A percentile compares a stretch with the other conserved stretches of the same genome.
Evolutionary conservation across 2,113 vertebrate species (phyloP).

Genomic region (Mungos mungo): DNA sequence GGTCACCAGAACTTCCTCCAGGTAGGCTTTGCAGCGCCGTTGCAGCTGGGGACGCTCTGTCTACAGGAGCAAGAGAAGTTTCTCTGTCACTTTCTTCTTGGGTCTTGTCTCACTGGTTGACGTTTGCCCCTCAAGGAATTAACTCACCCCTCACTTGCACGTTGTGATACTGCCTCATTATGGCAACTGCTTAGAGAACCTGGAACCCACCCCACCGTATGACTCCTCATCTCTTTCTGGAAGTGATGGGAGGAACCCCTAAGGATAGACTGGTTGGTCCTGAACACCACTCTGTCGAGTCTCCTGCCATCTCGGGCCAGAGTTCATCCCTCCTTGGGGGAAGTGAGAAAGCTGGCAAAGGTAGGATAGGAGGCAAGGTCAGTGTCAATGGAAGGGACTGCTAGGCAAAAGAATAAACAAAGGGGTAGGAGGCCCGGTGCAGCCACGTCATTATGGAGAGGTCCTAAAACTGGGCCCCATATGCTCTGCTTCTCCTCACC

Average conservation of each 20-base stretch:
- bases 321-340: neutral
- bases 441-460: neutral
- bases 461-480: neutral
- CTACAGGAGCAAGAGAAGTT: neutral
- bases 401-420: neutral
- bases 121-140: neutral
- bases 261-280: neutral
- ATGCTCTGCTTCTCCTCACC: neutral
- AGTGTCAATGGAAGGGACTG: neutral
- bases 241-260: neutral
- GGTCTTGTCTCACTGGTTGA: neutral
- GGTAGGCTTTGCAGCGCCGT: neutral
- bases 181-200: neutral
- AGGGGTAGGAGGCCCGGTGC: accelerated
- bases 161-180: neutral
- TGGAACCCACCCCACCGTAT: neutral
- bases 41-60: neutral
- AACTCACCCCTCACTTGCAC: neutral
- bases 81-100: neutral
- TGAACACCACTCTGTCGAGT: neutral
- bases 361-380: neutral
- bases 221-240: neutral
- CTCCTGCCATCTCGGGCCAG: neutral
- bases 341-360: neutral
- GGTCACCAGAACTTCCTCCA: neutral